Percentiles rank a stretch among this genome's conserved stretches.
These are phyloP conservation scores for Monopis laevigella DNA, from an alignment of 2,888 invertebrate species.

Conservation along the genomic window DNA sequence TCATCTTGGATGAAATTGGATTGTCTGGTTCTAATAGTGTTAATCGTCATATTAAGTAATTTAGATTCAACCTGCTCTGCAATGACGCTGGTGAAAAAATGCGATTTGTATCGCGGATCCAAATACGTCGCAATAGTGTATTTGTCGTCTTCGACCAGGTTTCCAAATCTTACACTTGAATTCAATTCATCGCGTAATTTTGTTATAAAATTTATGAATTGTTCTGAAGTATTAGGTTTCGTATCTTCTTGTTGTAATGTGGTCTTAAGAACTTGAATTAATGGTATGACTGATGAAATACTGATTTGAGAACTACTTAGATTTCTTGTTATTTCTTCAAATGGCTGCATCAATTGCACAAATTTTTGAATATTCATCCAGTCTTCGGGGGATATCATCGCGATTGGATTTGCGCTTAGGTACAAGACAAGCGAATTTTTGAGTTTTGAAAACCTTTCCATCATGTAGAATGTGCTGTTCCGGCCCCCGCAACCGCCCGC, in stretches of 20 bases:
- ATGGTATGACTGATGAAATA: conserved; percentile 12
- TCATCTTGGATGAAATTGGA: too few relatives aligned
- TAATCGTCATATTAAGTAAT: too few relatives aligned
- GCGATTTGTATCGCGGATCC: conserved; percentile 13
- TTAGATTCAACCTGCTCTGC: too few relatives aligned
- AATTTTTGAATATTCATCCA: conserved; percentile 17
- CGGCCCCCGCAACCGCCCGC: too few relatives aligned
- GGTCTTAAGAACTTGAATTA: conserved; percentile 15
- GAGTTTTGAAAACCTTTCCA: conserved; percentile 15
- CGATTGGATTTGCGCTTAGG: conserved; percentile 15
- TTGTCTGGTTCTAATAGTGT: too few relatives aligned
- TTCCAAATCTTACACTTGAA: conserved; percentile 13
- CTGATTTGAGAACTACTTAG: conserved; percentile 11
- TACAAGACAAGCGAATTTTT: conserved; percentile 16
- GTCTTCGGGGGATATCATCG: conserved; percentile 16
- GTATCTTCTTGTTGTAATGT: conserved; percentile 15
- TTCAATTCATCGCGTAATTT: conserved; percentile 15
- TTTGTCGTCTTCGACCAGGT: conserved; percentile 15
- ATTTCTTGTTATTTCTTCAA: conserved; percentile 18
- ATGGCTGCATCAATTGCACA: conserved; percentile 15
- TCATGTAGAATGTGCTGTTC: conserved; percentile 16
- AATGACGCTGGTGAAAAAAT: too few relatives aligned
- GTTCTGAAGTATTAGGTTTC: conserved; percentile 15
- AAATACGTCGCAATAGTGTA: conserved; percentile 16
- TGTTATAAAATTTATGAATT: conserved; percentile 15